These are phyloP conservation scores for Tortricodes alternella DNA, from an alignment of 2,888 invertebrate genomes.

Conservation along the genomic window DNA sequence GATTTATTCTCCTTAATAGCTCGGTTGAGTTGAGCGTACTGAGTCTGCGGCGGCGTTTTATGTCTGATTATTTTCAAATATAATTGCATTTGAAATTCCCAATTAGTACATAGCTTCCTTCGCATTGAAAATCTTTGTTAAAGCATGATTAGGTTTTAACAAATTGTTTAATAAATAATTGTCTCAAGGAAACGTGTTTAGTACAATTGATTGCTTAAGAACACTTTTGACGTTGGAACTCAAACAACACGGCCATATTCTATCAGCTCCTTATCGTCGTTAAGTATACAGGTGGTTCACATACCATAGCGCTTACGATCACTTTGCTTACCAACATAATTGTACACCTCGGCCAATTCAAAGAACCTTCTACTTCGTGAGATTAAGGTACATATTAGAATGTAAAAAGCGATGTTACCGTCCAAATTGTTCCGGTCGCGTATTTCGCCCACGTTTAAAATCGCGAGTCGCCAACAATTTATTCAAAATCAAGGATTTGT, in stretches of 20 bases:
- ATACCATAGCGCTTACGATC: slow-evolving; percentile 62
- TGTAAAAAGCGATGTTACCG: slow-evolving; percentile 43
- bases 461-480: slow-evolving; percentile 63
- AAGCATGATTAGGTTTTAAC: slow-evolving; percentile 4
- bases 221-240: slow-evolving; percentile 28
- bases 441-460: slow-evolving; percentile 70
- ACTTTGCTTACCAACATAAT: slow-evolving; percentile 43
- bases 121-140: not conserved
- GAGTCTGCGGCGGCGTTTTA: not conserved
- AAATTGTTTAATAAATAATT: not conserved
- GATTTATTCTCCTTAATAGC: slow-evolving; percentile 21
- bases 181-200: slow-evolving; percentile 1
- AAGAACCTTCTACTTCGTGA: slow-evolving; percentile 44
- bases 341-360: slow-evolving; percentile 41
- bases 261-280: slow-evolving; percentile 51
- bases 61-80: slow-evolving; percentile 1
- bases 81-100: not conserved
- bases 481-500: slow-evolving; percentile 74
- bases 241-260: slow-evolving; percentile 40
- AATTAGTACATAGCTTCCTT: not conserved
- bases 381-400: slow-evolving; percentile 57
- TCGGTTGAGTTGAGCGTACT: not conserved
- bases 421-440: slow-evolving; percentile 50
- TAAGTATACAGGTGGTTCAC: slow-evolving; percentile 64
- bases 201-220: slow-evolving; percentile 12